Evolutionary conservation across 2,113 vertebrate genomes (phyloP), one percentile per base, ranked within the genome.

Genomic region (Coptodon rendalli): DNA sequence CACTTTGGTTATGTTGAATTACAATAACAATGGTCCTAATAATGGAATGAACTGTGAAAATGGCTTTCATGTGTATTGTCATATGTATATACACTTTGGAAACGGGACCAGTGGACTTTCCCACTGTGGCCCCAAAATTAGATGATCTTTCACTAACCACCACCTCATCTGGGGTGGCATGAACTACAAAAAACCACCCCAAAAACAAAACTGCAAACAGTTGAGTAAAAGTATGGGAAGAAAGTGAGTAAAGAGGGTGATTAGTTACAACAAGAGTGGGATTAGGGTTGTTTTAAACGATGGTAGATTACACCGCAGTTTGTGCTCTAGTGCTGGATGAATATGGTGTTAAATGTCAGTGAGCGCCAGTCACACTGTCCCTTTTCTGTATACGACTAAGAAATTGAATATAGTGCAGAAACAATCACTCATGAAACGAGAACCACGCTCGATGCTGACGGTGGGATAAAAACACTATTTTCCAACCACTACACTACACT

Each of bases 11-110:
- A 87, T 90, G 83, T 38, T 81, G 89, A 93, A 94, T 93, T 92
- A 91, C 87, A 95, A 93, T 93, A 76, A 95, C 88, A 94, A 93
- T 91, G 82, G 82, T 81, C 14, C 19, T 83, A 86, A 92, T 93
- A 94, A 90, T 91, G 76, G 85, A 88, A 89, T 89, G 92, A 89
- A 94, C 89, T 89, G 91, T 86, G 89, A 73, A 91, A 92, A 93
- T 86, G 54, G 80, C 24, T 91, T 91, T 91, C 24, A 84, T 90
- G 90, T 84, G 48, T 63, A 53, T 61, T 56, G 48, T 80, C 48
- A 61, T 36, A 80, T 45, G 14, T 38, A 89, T 54, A 73, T 31
- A 12, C 6, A 66, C 11, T 73, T 54, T 34, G 24, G 87, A 45
- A 82, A 56, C 7, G 3, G 11, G 52, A 63, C 45, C 7, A 48